These are phyloP conservation scores for Hylia prasina DNA, from an alignment of 2,113 vertebrate species.

Conservation along the genomic window DNA sequence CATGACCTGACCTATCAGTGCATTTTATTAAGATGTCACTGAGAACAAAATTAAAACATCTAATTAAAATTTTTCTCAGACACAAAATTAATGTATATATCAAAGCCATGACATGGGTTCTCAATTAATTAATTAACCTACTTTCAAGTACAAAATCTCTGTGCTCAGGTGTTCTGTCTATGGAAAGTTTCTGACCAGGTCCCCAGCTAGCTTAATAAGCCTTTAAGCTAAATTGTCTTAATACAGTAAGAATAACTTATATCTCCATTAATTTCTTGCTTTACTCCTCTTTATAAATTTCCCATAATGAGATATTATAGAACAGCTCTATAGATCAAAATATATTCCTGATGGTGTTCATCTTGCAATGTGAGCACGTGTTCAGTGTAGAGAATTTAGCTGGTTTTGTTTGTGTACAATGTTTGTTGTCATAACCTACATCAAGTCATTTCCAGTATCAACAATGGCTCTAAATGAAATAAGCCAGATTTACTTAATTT, in stretches of 20 bases:
- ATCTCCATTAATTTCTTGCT: not conserved
- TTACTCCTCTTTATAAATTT: not conserved
- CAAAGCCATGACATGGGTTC: not conserved
- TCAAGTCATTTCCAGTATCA: constrained; percentile 32
- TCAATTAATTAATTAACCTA: constrained; percentile 58
- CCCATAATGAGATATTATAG: not conserved
- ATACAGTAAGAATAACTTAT: not conserved
- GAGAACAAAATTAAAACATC: constrained; percentile 45
- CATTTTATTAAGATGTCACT: constrained; percentile 37
- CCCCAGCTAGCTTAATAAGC: not conserved
- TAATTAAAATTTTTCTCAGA: constrained; percentile 43
- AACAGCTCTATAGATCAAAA: not conserved
- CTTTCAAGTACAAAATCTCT: constrained; percentile 28
- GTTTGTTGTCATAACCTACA: not conserved
- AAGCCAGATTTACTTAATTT: constrained; percentile 63
- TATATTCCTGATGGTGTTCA: not conserved
- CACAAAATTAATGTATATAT: constrained; percentile 52
- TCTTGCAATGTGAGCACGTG: not conserved
- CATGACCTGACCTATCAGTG: not conserved
- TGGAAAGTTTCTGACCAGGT: constrained; percentile 30
- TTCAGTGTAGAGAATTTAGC: not conserved
- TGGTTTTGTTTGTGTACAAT: not conserved
- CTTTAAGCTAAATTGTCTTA: not conserved
- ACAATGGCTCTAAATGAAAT: constrained; percentile 57
- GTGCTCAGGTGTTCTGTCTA: not conserved